Conservation (phyloP, 2,888 invertebrate genomes). For the Agriopis marginaria region DNA sequence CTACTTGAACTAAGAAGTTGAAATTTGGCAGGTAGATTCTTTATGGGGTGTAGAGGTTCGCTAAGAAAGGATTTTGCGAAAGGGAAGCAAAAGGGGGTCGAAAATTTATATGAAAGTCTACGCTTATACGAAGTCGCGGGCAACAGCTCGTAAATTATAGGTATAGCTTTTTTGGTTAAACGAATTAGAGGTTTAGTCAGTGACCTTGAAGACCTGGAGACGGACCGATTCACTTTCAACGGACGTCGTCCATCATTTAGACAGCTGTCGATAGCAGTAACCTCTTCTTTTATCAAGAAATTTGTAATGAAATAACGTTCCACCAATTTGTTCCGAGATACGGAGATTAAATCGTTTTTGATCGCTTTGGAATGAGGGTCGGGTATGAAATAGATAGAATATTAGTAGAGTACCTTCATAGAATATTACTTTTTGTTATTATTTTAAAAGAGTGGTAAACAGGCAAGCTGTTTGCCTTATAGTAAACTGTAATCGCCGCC, state of each 20-base stretch:
- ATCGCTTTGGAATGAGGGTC: slow-evolving; percentile 21
- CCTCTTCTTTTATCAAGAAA: slow-evolving; percentile 67
- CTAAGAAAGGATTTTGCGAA: too few species aligned
- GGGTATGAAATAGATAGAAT: slow-evolving; percentile 3
- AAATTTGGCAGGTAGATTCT: too few species aligned
- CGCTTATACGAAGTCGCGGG: too few species aligned
- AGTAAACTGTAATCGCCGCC: too few species aligned
- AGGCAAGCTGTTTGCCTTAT: too few species aligned
- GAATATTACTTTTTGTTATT: neutral
- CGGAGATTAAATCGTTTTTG: slow-evolving; percentile 45
- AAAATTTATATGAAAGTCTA: too few species aligned
- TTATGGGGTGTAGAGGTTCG: too few species aligned
- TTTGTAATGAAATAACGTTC: slow-evolving; percentile 50
- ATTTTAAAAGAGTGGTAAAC: too few species aligned
- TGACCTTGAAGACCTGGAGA: slow-evolving; percentile 39
- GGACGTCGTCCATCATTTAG: slow-evolving; percentile 68
- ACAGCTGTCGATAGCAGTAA: slow-evolving; percentile 76
- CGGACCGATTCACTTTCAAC: slow-evolving; percentile 49
- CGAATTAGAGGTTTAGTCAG: neutral
- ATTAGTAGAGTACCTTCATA: neutral
- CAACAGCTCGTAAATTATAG: too few species aligned
- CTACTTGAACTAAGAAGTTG: too few species aligned
- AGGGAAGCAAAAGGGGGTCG: too few species aligned
- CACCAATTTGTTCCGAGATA: slow-evolving; percentile 42
- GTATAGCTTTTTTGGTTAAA: too few species aligned